These are phyloP conservation scores for Dendropsophus ebraccatus DNA, from an alignment of 2,113 vertebrate species.

Conservation along the genomic window DNA sequence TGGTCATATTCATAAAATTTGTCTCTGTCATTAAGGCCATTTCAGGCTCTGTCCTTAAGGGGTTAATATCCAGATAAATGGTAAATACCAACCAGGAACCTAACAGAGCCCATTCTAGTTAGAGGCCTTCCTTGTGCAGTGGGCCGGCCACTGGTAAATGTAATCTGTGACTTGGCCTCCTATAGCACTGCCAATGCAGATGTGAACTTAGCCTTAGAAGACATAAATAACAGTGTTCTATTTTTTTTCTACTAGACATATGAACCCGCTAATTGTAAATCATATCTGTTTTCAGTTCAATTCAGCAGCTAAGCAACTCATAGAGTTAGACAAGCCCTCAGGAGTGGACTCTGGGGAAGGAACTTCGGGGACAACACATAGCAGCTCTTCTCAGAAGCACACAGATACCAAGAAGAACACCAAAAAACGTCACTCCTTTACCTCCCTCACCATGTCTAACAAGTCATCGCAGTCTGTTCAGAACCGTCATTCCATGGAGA, in stretches of 20 bases:
- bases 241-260: background rate
- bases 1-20: no score
- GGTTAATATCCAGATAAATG: no score
- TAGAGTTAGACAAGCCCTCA: slow-evolving; percentile 92
- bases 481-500: slow-evolving; percentile 97
- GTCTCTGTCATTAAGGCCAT: no score
- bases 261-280: background rate
- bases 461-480: slow-evolving; percentile 90
- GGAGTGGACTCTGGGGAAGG: slow-evolving; percentile 84
- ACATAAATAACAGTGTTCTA: no score
- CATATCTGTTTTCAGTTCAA: slow-evolving; percentile 84
- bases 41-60: no score
- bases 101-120: no score
- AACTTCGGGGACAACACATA: slow-evolving; percentile 78
- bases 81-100: no score
- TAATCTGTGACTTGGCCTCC: no score
- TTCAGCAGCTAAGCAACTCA: slow-evolving; percentile 91
- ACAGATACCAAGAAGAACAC: slow-evolving; percentile 94
- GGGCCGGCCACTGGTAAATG: no score
- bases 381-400: slow-evolving; percentile 81
- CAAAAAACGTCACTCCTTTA: slow-evolving; percentile 98
- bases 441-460: slow-evolving; percentile 96
- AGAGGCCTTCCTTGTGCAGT: no score
- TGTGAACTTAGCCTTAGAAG: no score
- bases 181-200: no score